phyloP scores from a whole-genome alignment of 2,888 invertebrate species.

The Penaeus monodon region DNA sequence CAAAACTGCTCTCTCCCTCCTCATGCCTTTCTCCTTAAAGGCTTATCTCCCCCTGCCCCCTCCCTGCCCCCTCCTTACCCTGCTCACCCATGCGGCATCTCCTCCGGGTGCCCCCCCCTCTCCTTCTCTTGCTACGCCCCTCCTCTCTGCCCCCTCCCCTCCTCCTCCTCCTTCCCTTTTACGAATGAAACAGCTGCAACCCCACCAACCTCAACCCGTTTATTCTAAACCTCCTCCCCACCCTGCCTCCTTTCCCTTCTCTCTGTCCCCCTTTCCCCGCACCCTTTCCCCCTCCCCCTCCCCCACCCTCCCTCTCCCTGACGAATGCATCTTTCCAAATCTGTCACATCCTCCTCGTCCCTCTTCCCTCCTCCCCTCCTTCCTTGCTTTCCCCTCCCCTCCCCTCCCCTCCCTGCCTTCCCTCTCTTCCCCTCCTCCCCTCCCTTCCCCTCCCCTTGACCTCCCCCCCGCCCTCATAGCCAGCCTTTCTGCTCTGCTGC shows the following conservation, averaged over 20 bases:
- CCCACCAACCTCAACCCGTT: neutral
- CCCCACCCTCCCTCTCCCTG: too few relatives aligned
- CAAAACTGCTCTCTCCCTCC: neutral
- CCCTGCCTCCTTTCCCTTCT: neutral
- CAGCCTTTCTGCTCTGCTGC: neutral
- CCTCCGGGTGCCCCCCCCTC: neutral
- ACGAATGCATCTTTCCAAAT: neutral
- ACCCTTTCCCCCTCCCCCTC: too few relatives aligned
- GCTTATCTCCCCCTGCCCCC: neutral
- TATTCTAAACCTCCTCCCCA: neutral
- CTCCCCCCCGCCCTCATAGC: neutral
- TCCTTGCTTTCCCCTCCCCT: too few relatives aligned
- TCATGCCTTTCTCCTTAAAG: neutral
- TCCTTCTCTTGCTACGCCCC: slow-evolving; percentile 1
- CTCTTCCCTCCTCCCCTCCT: neutral
- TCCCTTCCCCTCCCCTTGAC: neutral
- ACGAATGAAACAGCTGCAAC: neutral
- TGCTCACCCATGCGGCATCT: slow-evolving; percentile 9
- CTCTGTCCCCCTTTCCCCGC: neutral
- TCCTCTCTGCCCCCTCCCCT: neutral
- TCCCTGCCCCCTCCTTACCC: slow-evolving; percentile 8
- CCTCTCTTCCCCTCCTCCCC: too few relatives aligned
- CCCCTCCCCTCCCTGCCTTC: too few relatives aligned
- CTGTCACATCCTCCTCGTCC: neutral
- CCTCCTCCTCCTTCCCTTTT: neutral